Evolutionary conservation across 2,797 vertebrate species (phyloP), one percentile per base, ranked within the genome.

Genomic region (Kryptolebias ocellatus): DNA sequence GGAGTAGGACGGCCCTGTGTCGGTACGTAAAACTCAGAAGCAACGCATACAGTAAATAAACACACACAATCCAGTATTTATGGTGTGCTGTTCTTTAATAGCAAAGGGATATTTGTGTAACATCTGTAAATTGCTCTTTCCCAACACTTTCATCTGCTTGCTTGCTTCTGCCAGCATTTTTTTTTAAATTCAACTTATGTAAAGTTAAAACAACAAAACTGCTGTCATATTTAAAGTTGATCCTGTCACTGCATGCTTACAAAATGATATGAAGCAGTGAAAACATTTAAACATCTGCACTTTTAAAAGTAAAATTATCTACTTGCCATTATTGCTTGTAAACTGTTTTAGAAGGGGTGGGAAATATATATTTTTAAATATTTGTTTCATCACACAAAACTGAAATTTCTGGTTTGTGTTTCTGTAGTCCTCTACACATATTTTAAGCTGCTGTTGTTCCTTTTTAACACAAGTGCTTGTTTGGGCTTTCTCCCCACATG

Each of bases 1-100:
- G 96, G 95, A 61, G 57, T 92, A 20, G 96, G 96, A 44, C 91
- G 94, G 17, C 93, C 96, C 9, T 99, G 98, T 71, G 14, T 95
- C 16, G 98, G 98, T 99, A 95, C 72, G 96, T 93, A 54, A 45
- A 53, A 9, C 20, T 29, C 17, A 27, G 16, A 44, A 44, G 17
- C 20, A 44, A 58, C 16, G n/a, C 4, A 5, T 28, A 11, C 27
- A 5, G 7, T 27, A 57, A 12, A 12, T 20, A 56, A 56, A 29
- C 1, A 34, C 7, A 31, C 3, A 12, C 29, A 3, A 24, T 39
- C 2, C 0, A 37, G 15, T 24, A 1, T 17, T 46, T 14, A 34
- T 31, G 42, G 1, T 4, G 3, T 16, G 51, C 17, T 54, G 18
- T 18, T 8, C 20, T 53, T 44, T 42, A 42, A 12, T 14, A 49